Percentiles rank a stretch among this genome's conserved stretches.
These are phyloP conservation scores for Notechis scutatus DNA, from an alignment of 2,113 vertebrate genomes.

Conservation along the genomic window DNA sequence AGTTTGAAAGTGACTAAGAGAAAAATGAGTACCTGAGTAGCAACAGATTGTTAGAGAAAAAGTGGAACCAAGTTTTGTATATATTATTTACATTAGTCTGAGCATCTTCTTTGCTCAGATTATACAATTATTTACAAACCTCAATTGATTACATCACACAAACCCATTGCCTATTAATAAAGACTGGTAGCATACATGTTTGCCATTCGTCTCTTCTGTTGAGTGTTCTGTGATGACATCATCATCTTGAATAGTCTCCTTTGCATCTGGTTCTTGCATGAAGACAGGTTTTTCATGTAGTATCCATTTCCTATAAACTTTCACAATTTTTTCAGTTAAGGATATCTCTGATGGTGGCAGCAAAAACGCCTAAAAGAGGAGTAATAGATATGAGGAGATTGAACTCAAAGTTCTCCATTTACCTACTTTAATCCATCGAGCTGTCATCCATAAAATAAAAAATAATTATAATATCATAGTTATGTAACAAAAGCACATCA, in stretches of 20 bases:
- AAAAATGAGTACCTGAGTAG: neutral
- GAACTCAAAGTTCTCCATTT: neutral
- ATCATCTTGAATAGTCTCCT: slow-evolving; percentile 70
- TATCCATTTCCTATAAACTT: slow-evolving; percentile 96
- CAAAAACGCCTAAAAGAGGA: slow-evolving; percentile 84
- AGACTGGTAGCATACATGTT: slow-evolving; percentile 67
- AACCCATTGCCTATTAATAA: neutral
- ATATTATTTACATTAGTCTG: neutral
- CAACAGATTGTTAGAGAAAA: neutral
- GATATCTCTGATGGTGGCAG: slow-evolving; percentile 90
- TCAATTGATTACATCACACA: neutral
- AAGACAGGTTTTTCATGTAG: slow-evolving; percentile 89
- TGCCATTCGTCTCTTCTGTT: slow-evolving; percentile 70
- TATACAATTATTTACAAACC: neutral
- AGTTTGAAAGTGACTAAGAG: too few species aligned
- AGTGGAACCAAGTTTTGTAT: neutral
- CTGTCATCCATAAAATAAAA: neutral
- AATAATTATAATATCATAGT: neutral
- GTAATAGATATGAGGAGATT: slow-evolving; percentile 4
- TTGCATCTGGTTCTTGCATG: slow-evolving; percentile 90
- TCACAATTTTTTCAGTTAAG: slow-evolving; percentile 89
- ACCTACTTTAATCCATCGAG: neutral
- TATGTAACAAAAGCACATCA: neutral
- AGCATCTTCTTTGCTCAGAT: neutral
- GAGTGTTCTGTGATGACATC: slow-evolving; percentile 60